Evolutionary conservation across 2,888 invertebrate genomes (phyloP), one percentile per base, ranked within the genome.

Genomic region (Melitaea athalia): DNA sequence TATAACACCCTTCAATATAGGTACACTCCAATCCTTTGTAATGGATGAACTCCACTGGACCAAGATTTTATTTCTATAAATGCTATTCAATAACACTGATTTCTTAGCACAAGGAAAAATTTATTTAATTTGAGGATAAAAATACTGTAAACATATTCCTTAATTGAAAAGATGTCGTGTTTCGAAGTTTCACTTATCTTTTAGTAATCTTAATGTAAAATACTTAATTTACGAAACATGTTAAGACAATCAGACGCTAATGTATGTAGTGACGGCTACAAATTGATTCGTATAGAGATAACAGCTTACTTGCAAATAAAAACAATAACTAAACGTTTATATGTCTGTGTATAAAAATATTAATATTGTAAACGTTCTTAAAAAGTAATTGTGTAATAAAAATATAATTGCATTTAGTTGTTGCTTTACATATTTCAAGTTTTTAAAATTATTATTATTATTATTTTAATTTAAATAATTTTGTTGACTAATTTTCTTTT

Each of bases 141-240:
- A 15, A n/a, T n/a, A 49, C 3, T 49, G 14, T 49, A 49, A 49
- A 49, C 47, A n/a, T 3, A 6, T 49, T n/a, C 2, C n/a, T n/a
- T 49, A 49, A n/a, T 49, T 49, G n/a, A 49, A 49, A 49, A 49
- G 47, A 49, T 49, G 47, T 49, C 47, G 47, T 49, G n/a, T n/a
- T 49, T 49, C 24, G 52, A 52, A 5, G 10, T 24, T 52, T 52
- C n/a, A 49, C 47, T 49, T 49, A 49, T 49, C 17, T 52, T 11
- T 52, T 24, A 17, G 52, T 52, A 52, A 52, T 52, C 52, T 52
- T 24, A 52, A 49, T 49, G 47, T 52, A 24, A 12, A 52, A 52
- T 52, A 52, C 52, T 52, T 52, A 52, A 52, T 52, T 52, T 52
- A 24, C 0, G 45, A 10, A 15, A 52, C 17, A 52, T 11, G 3